phyloP scores from a whole-genome alignment of 2,888 invertebrate genomes.

The Cryptosula pallasiana region DNA sequence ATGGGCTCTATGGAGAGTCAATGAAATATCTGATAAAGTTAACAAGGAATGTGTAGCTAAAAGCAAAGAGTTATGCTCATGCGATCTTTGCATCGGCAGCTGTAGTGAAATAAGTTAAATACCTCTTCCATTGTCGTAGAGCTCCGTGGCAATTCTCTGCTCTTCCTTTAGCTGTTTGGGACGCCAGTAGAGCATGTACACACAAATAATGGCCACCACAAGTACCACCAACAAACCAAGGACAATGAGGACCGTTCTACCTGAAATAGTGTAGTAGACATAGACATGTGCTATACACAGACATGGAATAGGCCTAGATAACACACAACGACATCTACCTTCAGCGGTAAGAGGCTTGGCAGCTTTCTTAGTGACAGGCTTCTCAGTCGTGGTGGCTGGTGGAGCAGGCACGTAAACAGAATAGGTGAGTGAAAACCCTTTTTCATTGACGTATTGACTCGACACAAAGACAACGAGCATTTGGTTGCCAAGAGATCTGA shows the following conservation, averaged over 20 bases:
- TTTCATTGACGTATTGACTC: background rate
- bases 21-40: too few relatives aligned
- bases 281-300: too few relatives aligned
- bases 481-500: background rate
- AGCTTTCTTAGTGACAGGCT: background rate
- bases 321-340: too few relatives aligned
- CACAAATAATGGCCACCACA: background rate
- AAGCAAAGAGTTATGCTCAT: too few relatives aligned
- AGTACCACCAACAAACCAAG: background rate
- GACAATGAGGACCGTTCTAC: background rate
- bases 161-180: constrained; percentile 7
- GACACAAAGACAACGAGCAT: background rate
- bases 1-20: too few relatives aligned
- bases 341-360: background rate
- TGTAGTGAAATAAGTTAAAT: too few relatives aligned
- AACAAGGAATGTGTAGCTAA: too few relatives aligned
- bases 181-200: background rate
- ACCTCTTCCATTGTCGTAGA: constrained; percentile 13
- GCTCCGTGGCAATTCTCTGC: constrained; percentile 2
- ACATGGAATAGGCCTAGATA: too few relatives aligned
- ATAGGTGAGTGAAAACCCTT: background rate
- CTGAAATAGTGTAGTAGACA: background rate
- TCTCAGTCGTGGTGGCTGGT: background rate
- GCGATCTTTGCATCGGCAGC: too few relatives aligned
- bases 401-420: background rate